Percentiles rank a stretch among this genome's conserved stretches.
Evolutionary conservation across 1,140 invertebrate species (phyloP).

Genomic region (Pseudomyrmex dendroicus): DNA sequence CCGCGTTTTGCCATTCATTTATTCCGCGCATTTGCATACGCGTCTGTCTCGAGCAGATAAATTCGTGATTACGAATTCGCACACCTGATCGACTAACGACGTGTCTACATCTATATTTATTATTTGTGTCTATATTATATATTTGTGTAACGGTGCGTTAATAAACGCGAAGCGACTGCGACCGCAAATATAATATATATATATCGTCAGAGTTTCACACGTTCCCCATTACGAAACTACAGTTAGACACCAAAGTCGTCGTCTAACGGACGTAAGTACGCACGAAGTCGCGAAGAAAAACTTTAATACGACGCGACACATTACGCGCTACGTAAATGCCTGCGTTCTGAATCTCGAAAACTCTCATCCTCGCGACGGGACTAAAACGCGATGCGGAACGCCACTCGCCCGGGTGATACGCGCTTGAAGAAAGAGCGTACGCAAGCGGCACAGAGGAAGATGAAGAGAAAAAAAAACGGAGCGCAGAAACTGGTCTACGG

Average conservation of each 20-base stretch:
- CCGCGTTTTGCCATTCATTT: conserved; percentile 23
- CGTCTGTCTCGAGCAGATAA: neutral
- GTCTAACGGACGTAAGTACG: conserved; percentile 23
- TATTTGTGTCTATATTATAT: conserved; percentile 40
- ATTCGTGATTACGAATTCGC: conserved; percentile 23
- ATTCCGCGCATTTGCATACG: conserved; percentile 37
- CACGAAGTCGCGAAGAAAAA: neutral
- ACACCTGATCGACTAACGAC: conserved; percentile 13
- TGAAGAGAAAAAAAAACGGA: conserved; percentile 27
- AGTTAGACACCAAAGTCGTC: conserved; percentile 22
- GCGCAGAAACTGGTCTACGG: conserved; percentile 65
- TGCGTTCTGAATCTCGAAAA: conserved; percentile 22
- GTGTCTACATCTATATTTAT: conserved; percentile 21
- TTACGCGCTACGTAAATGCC: neutral
- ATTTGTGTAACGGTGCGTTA: conserved; percentile 33
- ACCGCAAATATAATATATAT: neutral
- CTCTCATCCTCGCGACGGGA: neutral
- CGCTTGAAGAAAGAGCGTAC: conserved; percentile 20
- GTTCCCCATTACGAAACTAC: conserved; percentile 16
- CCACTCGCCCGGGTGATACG: neutral
- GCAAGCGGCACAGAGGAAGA: neutral
- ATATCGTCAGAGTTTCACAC: conserved; percentile 33
- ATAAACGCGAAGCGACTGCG: conserved; percentile 6
- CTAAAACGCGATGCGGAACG: neutral
- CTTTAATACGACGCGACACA: conserved; percentile 8